phyloP scores from a whole-genome alignment of 53 echinoderm and acorn worm species.

The Crossaster papposus region DNA sequence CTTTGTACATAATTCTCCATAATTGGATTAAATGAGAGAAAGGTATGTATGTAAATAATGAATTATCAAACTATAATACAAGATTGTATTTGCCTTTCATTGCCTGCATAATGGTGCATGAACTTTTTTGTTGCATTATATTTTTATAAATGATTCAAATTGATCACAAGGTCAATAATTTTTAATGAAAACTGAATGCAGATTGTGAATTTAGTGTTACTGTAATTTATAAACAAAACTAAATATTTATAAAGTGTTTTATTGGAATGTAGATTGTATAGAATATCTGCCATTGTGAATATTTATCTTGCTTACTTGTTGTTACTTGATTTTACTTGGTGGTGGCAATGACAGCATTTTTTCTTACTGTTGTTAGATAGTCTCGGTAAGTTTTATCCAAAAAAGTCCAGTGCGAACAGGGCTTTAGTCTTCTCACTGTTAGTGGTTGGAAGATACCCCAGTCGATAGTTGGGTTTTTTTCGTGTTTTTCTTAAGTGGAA shows the following conservation, averaged over 20 bases:
- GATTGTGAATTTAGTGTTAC: background rate
- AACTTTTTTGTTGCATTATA: background rate
- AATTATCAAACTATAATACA: background rate
- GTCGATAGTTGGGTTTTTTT: no score
- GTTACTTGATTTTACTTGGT: background rate
- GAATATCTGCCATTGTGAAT: background rate
- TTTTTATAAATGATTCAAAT: background rate
- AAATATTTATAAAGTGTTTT: background rate
- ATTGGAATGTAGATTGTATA: background rate
- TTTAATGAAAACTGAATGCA: background rate
- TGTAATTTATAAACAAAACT: background rate
- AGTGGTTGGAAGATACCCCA: no score
- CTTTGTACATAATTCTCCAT: background rate
- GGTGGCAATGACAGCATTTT: no score
- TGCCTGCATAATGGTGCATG: slow-evolving; percentile 3
- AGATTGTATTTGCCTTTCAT: background rate
- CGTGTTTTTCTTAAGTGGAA: no score
- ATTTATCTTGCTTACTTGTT: background rate
- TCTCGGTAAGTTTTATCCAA: no score
- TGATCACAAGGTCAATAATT: background rate
- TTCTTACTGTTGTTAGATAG: no score
- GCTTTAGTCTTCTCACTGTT: no score
- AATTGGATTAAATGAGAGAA: background rate
- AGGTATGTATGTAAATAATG: background rate
- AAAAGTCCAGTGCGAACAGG: no score